Percentiles rank a stretch among this genome's conserved stretches.
phyloP scores from a whole-genome alignment of 2,113 vertebrate genomes.

The Acinonyx jubatus region DNA sequence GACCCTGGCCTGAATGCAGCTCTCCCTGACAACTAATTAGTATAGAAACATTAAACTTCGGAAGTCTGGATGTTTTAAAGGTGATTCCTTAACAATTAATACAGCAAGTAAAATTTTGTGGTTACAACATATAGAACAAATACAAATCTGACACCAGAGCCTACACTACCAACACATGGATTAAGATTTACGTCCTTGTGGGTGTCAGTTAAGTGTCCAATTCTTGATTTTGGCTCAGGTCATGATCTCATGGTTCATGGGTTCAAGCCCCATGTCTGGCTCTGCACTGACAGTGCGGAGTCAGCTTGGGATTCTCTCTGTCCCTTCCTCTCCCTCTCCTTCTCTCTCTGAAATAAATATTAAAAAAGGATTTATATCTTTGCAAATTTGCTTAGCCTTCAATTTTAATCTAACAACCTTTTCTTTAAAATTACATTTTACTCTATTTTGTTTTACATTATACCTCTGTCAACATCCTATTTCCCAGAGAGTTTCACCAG shows the following conservation, averaged over 20 bases:
- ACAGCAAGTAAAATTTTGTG: neutral
- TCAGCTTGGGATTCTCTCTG: too few species aligned
- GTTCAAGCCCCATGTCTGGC: too few species aligned
- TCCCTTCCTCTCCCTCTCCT: too few species aligned
- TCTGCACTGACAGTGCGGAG: too few species aligned
- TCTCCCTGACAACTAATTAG: neutral
- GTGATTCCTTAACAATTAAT: neutral
- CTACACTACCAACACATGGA: neutral
- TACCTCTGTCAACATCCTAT: neutral
- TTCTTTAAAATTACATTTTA: neutral
- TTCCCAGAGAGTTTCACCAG: neutral
- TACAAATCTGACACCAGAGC: neutral
- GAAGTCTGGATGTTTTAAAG: neutral
- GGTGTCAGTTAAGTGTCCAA: too few species aligned
- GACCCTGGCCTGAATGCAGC: neutral
- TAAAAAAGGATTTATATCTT: neutral
- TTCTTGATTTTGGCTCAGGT: too few species aligned
- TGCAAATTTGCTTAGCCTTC: neutral
- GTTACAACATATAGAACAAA: neutral
- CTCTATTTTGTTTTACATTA: neutral
- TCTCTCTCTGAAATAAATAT: too few species aligned
- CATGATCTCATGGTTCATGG: too few species aligned
- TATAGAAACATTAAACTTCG: neutral
- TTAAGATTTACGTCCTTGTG: conserved; percentile 13
- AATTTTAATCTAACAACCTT: neutral